phyloP scores from a whole-genome alignment of 2,797 vertebrate genomes.

The Champsocephalus esox region DNA sequence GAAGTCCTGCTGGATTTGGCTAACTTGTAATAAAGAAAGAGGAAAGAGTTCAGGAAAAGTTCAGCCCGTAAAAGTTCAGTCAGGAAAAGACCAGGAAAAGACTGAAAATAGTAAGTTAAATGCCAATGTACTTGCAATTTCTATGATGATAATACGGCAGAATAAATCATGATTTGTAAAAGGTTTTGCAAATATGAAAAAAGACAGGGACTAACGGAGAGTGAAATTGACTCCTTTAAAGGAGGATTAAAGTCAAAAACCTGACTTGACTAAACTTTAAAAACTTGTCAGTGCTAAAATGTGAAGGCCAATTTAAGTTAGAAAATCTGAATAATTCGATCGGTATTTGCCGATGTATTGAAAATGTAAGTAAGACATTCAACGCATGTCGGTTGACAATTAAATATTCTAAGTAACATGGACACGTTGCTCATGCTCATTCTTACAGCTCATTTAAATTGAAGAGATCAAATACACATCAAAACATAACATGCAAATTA shows the following conservation, averaged over 20 bases:
- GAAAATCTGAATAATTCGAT: too few species aligned
- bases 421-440: slow-evolving; percentile 1
- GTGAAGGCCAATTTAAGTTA: too few species aligned
- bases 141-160: too few species aligned
- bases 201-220: too few species aligned
- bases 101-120: slow-evolving; percentile 9
- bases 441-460: slow-evolving; percentile 2
- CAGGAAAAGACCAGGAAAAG: background rate
- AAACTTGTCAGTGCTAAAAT: too few species aligned
- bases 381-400: background rate
- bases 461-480: background rate
- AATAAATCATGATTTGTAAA: too few species aligned
- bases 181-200: too few species aligned
- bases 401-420: background rate
- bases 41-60: background rate
- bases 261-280: too few species aligned
- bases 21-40: background rate
- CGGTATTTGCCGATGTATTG: too few species aligned
- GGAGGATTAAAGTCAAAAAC: too few species aligned
- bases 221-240: too few species aligned
- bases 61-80: background rate
- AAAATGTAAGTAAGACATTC: too few species aligned
- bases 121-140: background rate
- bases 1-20: slow-evolving; percentile 19
- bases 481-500: background rate